phyloP scores from a whole-genome alignment of 1,140 invertebrate species.

The Diachasma alloeum region DNA sequence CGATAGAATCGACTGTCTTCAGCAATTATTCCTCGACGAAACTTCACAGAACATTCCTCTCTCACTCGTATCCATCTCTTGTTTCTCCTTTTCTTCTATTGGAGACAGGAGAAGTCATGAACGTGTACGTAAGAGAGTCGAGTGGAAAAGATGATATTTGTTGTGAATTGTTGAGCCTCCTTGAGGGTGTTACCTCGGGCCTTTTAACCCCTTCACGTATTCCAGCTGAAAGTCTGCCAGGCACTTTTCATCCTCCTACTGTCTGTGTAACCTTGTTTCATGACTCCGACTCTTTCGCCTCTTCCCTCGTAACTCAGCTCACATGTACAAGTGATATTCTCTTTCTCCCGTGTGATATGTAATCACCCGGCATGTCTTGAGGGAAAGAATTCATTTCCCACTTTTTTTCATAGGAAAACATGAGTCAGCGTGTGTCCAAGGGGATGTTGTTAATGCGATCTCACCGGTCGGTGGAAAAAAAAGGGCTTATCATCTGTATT shows the following conservation, averaged over 20 bases:
- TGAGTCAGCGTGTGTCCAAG: background rate
- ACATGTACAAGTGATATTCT: background rate
- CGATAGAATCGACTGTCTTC: too few relatives aligned
- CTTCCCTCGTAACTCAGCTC: background rate
- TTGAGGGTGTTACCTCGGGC: background rate
- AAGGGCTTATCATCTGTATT: too few relatives aligned
- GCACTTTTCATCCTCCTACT: background rate
- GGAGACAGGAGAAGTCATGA: background rate
- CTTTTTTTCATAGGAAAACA: background rate
- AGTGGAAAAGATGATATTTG: conserved; percentile 8
- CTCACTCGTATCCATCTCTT: too few relatives aligned
- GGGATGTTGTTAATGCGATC: background rate
- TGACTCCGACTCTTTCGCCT: background rate
- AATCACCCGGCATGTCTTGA: background rate
- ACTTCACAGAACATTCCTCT: too few relatives aligned
- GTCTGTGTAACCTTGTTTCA: background rate
- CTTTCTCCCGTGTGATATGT: background rate
- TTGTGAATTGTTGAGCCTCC: background rate
- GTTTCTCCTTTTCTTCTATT: too few relatives aligned
- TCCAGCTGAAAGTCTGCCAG: conserved; percentile 8
- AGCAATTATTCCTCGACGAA: too few relatives aligned
- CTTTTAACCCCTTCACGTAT: background rate
- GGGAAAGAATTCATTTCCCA: background rate
- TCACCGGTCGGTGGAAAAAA: background rate
- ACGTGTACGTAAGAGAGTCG: background rate